Evolutionary conservation across 2,797 vertebrate genomes (phyloP).

Genomic region (Emydoidea blandingii): DNA sequence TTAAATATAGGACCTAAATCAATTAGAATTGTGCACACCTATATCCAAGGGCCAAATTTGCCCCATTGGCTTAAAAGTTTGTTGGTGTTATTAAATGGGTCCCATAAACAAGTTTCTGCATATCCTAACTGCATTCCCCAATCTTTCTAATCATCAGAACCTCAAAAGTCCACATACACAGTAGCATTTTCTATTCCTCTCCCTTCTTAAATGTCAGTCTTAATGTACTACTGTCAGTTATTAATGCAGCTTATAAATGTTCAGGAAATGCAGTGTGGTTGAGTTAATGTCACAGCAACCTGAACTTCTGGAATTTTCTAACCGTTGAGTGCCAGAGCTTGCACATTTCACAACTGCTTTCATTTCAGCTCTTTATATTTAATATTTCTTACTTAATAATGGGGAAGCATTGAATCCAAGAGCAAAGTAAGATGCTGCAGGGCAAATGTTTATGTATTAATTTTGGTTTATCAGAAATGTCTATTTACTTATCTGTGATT

Average conservation of each 20-base stretch:
- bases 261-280: not conserved
- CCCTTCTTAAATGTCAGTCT: not conserved
- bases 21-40: not conserved
- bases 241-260: not conserved
- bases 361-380: not conserved
- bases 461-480: not conserved
- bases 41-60: not conserved
- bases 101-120: not conserved
- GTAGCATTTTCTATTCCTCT: not conserved
- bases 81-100: not conserved
- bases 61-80: not conserved
- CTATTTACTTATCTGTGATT: not conserved
- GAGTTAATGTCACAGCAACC: not conserved
- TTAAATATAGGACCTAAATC: not conserved
- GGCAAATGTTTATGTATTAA: not conserved
- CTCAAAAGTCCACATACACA: not conserved
- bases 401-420: not conserved
- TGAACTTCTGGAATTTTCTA: not conserved
- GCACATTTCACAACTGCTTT: not conserved
- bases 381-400: not conserved
- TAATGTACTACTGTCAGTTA: not conserved
- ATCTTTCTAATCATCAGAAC: not conserved
- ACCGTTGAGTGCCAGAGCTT: not conserved
- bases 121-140: not conserved
- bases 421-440: not conserved